Evolutionary conservation across 53 echinoderm and acorn worm species (phyloP).

Genomic region (Holothuria scabra): DNA sequence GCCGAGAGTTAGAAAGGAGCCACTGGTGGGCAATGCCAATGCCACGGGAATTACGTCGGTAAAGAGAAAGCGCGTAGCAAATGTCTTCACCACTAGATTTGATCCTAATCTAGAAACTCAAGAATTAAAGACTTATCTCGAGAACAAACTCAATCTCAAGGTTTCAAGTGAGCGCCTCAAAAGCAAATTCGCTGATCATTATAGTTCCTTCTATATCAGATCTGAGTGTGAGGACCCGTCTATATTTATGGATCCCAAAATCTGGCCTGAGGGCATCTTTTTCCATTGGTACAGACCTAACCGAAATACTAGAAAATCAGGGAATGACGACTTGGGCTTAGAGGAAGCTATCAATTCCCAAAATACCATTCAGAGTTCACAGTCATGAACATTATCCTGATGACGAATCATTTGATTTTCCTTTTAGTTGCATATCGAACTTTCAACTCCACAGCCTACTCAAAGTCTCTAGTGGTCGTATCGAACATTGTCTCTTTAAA

Average conservation of each 20-base stretch:
- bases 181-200: constrained; percentile 15
- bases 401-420: too few species aligned
- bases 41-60: background rate
- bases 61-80: constrained; percentile 21
- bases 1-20: too few species aligned
- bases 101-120: too few species aligned
- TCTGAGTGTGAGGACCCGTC: background rate
- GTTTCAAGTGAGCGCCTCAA: background rate
- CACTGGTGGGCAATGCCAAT: background rate
- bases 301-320: background rate
- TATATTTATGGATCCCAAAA: too few species aligned
- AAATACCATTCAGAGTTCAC: too few species aligned
- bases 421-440: too few species aligned
- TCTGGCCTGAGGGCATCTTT: too few species aligned
- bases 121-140: constrained; percentile 7
- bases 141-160: too few species aligned
- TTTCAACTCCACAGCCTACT: background rate
- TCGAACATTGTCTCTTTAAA: constrained; percentile 1
- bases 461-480: constrained; percentile 2
- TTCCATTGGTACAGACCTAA: constrained; percentile 31
- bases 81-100: constrained; percentile 10
- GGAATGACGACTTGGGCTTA: too few species aligned
- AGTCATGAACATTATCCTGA: background rate
- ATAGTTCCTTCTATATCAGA: constrained; percentile 10
- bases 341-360: too few species aligned